These are phyloP conservation scores for Ricordea florida DNA, from an alignment of 92 coral and sea anemone genomes.

Conservation along the genomic window DNA sequence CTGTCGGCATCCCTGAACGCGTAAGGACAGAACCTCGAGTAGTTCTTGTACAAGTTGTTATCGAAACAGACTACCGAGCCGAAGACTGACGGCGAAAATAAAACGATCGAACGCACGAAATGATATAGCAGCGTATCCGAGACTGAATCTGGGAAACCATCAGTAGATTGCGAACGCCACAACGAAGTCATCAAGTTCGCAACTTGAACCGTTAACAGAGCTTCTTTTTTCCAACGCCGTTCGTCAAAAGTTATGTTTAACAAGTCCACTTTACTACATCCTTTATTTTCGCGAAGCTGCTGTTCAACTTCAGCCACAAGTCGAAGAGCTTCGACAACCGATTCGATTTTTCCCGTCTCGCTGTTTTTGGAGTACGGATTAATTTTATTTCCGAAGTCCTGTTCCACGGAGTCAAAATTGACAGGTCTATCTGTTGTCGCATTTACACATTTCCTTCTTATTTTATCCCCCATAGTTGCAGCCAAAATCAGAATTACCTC, in stretches of 20 bases:
- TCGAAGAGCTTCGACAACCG: constrained; percentile 3
- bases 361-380: too few relatives aligned
- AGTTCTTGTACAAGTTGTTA: constrained; percentile 51
- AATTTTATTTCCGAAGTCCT: too few relatives aligned
- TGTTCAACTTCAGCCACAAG: constrained; percentile 16
- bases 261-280: constrained; percentile 13
- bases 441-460: too few relatives aligned
- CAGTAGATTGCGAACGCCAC: constrained; percentile 52
- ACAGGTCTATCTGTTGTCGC: too few relatives aligned
- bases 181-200: constrained; percentile 79
- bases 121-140: constrained; percentile 52
- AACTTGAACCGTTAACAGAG: constrained; percentile 53
- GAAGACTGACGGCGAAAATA: constrained; percentile 63
- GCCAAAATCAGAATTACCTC: too few relatives aligned
- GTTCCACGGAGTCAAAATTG: too few relatives aligned
- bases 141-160: constrained; percentile 44
- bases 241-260: constrained; percentile 32
- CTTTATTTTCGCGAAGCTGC: constrained; percentile 16
- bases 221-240: constrained; percentile 68
- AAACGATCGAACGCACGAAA: constrained; percentile 54
- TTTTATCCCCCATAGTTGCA: too few relatives aligned
- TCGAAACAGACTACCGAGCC: constrained; percentile 91
- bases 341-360: too few relatives aligned
- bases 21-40: constrained; percentile 82
- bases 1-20: constrained; percentile 63